These are phyloP conservation scores for Eristalis pertinax DNA, from an alignment of 2,888 invertebrate genomes.

Conservation along the genomic window DNA sequence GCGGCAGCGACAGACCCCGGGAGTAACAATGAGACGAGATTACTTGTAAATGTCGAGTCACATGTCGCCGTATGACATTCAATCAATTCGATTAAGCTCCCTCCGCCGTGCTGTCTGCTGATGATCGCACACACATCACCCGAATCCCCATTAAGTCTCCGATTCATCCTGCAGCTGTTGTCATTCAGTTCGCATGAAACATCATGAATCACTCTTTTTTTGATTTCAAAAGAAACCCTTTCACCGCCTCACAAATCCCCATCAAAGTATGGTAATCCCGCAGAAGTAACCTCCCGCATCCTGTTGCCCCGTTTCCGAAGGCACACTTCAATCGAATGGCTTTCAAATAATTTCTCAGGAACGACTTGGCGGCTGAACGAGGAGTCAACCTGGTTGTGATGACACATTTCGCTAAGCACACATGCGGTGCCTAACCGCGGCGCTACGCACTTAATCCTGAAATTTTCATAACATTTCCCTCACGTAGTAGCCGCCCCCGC, in stretches of 20 bases:
- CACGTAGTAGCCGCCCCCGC: conserved; percentile 19
- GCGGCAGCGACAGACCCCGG: neutral
- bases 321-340: conserved; percentile 9
- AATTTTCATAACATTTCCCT: conserved; percentile 35
- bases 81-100: neutral
- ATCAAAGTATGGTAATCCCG: conserved; percentile 24
- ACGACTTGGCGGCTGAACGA: too few relatives aligned
- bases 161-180: neutral
- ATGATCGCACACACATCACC: neutral
- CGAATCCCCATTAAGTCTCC: neutral
- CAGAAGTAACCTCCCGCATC: conserved; percentile 2
- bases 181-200: neutral
- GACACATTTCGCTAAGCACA: conserved; percentile 16
- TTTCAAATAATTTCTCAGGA: neutral
- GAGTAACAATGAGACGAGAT: neutral
- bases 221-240: neutral
- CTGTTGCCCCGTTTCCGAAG: neutral
- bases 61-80: neutral
- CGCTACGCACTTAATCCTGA: conserved; percentile 6
- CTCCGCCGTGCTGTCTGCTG: neutral
- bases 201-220: neutral
- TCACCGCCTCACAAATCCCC: neutral
- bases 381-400: neutral
- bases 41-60: neutral
- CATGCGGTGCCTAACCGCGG: neutral